Evolutionary conservation across 2,113 vertebrate genomes (phyloP).

Genomic region (Taxidea taxus): DNA sequence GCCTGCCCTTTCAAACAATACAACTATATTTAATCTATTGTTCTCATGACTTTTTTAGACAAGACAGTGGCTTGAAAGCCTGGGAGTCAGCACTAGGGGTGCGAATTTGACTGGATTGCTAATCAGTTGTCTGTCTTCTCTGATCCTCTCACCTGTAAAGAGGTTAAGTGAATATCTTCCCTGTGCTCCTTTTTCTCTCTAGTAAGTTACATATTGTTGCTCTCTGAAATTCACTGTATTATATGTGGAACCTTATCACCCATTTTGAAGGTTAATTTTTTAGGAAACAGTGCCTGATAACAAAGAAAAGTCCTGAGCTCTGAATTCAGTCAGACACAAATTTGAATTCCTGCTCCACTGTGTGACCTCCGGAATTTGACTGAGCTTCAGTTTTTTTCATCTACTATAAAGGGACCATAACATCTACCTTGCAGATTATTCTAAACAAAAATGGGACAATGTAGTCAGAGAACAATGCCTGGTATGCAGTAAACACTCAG

Average conservation of each 20-base stretch:
- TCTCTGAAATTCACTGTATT: background rate
- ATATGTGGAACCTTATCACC: background rate
- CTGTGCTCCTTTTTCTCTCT: background rate
- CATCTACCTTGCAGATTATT: background rate
- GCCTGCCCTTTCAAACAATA: background rate
- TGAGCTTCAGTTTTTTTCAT: background rate
- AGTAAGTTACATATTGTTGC: background rate
- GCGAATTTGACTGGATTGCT: background rate
- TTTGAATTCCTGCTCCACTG: background rate
- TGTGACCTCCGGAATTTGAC: background rate
- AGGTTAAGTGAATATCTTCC: background rate
- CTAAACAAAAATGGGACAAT: background rate
- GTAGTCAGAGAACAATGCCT: accelerated
- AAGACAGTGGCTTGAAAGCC: background rate
- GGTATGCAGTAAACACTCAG: background rate
- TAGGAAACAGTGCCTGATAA: background rate
- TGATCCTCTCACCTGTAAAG: background rate
- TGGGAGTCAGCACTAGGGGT: background rate
- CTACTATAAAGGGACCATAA: background rate
- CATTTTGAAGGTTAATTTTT: background rate
- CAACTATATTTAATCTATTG: background rate
- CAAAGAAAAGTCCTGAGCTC: background rate
- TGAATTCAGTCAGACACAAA: background rate
- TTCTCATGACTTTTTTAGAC: background rate
- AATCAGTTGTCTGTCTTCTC: background rate